Evolutionary conservation across 2,888 invertebrate species (phyloP), one percentile per base, ranked within the genome.

Genomic region (Hyposoter didymator): DNA sequence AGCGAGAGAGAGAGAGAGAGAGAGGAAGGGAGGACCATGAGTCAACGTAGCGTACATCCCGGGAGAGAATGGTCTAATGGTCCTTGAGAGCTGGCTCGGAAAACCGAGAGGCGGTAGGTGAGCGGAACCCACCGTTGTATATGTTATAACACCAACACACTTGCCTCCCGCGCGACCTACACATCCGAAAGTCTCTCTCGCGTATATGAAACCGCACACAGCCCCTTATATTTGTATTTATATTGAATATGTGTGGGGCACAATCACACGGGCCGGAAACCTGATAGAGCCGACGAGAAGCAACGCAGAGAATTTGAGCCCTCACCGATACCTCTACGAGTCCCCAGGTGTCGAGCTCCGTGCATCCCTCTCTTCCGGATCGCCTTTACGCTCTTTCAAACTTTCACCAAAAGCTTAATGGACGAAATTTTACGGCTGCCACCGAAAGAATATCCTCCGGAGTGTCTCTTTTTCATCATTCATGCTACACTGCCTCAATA

Each of bases 11-110:
- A 74, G 17, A 59, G 62, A 22, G 17, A 64, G 62, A 22, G 22
- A 19, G 64, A n/a, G 55, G 19, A 32, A 49, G 62, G 45, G 78
- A 72, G 85, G 85, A 89, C 91, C 91, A 90, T 91, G 92, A 92
- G 91, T 92, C 91, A 91, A 91, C 89, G 88, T 89, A 83, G 76
- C 85, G 85, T 85, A 85, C 76, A 85, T 88, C 87, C 87, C 78
- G 87, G 88, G 87, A 88, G 89, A 89, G 90, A 90, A 88, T 88
- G 90, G 88, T 89, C 90, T 91, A 91, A 90, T 90, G 90, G 91
- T 86, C 89, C 85, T 86, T 89, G 88, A 88, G 88, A 87, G 87
- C 85, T 84, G 85, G 78, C 85, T 82, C 82, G 76, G 85, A 84
- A 73, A 84, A 85, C 82, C 87, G 66, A 81, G 84, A 82, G 84